phyloP scores from a whole-genome alignment of 2,888 invertebrate genomes.

The Lumbricus terrestris region DNA sequence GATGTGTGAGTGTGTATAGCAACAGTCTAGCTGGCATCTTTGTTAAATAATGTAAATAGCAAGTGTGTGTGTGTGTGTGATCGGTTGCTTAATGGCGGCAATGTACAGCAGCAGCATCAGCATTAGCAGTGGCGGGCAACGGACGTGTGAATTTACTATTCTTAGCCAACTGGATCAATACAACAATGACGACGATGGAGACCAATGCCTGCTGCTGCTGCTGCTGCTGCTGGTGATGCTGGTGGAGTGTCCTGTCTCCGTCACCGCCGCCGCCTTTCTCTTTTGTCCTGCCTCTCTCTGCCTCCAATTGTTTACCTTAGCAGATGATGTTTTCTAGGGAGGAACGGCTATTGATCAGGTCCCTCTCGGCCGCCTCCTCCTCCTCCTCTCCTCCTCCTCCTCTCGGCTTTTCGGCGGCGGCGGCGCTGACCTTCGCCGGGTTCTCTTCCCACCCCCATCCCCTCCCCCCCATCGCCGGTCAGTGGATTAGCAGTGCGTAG shows the following conservation, averaged over 20 bases:
- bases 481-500: background rate
- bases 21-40: constrained; percentile 3
- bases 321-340: background rate
- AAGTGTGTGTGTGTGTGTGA: constrained; percentile 3
- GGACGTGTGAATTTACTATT: background rate
- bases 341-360: background rate
- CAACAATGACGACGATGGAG: background rate
- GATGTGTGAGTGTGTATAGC: background rate
- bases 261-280: background rate
- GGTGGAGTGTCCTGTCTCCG: background rate
- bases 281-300: background rate
- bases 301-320: constrained; percentile 12
- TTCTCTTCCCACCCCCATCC: background rate
- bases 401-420: background rate
- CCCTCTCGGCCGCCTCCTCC: background rate
- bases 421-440: background rate
- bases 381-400: too few relatives aligned
- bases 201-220: background rate
- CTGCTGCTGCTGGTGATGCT: background rate
- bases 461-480: too few relatives aligned
- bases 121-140: too few relatives aligned
- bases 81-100: background rate
- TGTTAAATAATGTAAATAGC: constrained; percentile 3
- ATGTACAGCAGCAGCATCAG: background rate
- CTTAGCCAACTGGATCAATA: background rate